Evolutionary conservation across 2,888 invertebrate species (phyloP).

Genomic region (Leucophora obtusa): DNA sequence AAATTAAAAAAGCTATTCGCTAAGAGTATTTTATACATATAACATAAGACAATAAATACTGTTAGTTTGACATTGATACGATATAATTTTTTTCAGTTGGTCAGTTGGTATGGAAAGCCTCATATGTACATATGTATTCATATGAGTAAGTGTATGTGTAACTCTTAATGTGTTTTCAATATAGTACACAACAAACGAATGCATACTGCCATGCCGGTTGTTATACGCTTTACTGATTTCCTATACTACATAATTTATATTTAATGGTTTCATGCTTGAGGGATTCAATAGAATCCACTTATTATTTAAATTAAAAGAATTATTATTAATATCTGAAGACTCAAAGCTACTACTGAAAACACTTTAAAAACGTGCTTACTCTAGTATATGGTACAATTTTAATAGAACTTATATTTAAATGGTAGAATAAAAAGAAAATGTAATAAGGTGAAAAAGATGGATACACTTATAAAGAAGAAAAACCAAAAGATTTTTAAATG

Average conservation of each 20-base stretch:
- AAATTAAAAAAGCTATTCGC: too few species aligned
- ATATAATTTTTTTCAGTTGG: too few species aligned
- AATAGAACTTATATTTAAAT: conserved; percentile 11
- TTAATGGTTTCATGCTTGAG: conserved; percentile 55
- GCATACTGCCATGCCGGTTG: conserved; percentile 19
- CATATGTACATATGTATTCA: too few species aligned
- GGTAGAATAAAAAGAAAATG: neutral
- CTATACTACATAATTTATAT: conserved; percentile 45
- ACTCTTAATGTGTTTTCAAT: conserved; percentile 28
- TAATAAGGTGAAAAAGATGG: neutral
- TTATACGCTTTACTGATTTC: conserved; percentile 54
- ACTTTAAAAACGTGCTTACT: conserved; percentile 43
- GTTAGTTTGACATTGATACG: too few species aligned
- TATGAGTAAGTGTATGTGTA: neutral
- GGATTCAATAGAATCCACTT: conserved; percentile 48
- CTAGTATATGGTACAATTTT: neutral
- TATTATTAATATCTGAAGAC: conserved; percentile 5
- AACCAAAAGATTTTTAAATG: too few species aligned
- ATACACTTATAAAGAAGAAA: too few species aligned
- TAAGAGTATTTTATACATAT: too few species aligned
- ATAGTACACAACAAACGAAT: neutral
- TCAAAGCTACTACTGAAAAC: conserved; percentile 20
- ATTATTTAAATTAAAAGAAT: conserved; percentile 46
- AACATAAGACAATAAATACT: too few species aligned
- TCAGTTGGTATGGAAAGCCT: too few species aligned